phyloP scores from a whole-genome alignment of 2,888 invertebrate species.

The Timandra comae region DNA sequence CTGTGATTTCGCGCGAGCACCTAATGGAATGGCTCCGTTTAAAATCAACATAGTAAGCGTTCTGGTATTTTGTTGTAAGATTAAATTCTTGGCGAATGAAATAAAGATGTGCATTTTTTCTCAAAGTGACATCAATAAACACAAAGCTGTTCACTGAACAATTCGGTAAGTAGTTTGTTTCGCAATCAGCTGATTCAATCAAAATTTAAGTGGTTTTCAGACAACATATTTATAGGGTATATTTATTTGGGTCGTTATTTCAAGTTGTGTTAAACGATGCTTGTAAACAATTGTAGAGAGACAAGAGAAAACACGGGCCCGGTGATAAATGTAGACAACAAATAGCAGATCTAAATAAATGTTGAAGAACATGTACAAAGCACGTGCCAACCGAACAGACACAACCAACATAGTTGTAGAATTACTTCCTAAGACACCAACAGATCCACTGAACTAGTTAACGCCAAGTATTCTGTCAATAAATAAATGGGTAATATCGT shows the following conservation, averaged over 20 bases:
- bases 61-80: slow-evolving; percentile 36
- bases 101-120: slow-evolving; percentile 23
- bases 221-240: slow-evolving; percentile 13
- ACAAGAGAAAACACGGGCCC: slow-evolving; percentile 38
- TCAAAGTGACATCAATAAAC: slow-evolving; percentile 28
- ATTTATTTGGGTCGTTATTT: too few species aligned
- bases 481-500: too few species aligned
- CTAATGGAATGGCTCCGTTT: slow-evolving; percentile 28
- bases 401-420: slow-evolving; percentile 18
- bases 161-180: slow-evolving; percentile 15
- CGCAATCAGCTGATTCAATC: slow-evolving; percentile 7
- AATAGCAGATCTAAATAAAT: slow-evolving; percentile 36
- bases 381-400: slow-evolving; percentile 16
- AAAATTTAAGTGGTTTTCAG: slow-evolving; percentile 8
- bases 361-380: slow-evolving; percentile 22
- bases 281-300: slow-evolving; percentile 26
- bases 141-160: too few species aligned
- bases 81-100: slow-evolving; percentile 31
- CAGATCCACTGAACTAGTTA: slow-evolving; percentile 17
- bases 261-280: slow-evolving; percentile 18
- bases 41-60: slow-evolving; percentile 37
- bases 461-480: slow-evolving; percentile 3
- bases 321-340: slow-evolving; percentile 41
- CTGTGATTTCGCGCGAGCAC: slow-evolving; percentile 37
- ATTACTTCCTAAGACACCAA: slow-evolving; percentile 15